Evolutionary conservation across 2,113 vertebrate species (phyloP).

Genomic region (Castor canadensis): DNA sequence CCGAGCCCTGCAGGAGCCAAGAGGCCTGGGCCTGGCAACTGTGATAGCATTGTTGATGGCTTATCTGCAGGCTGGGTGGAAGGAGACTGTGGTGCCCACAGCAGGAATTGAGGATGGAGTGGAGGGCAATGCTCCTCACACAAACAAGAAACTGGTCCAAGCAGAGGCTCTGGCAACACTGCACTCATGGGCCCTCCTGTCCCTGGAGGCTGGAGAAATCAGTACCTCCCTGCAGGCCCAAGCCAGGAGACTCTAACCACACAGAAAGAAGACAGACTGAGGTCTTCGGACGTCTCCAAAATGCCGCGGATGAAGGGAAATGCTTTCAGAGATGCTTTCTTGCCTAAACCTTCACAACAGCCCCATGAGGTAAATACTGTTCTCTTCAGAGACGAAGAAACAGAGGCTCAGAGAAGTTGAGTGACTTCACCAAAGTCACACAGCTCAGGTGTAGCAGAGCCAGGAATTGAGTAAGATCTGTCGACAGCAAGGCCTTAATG

Average conservation of each 20-base stretch:
- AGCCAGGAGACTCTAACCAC: rapidly evolving
- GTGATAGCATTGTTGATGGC: conserved; percentile 57
- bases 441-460: background rate
- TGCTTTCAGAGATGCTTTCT: background rate
- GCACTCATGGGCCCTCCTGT: background rate
- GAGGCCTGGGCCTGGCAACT: conserved; percentile 33
- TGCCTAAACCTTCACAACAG: background rate
- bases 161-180: background rate
- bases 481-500: background rate
- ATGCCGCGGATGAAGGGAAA: background rate
- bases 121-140: background rate
- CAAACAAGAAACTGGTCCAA: conserved; percentile 27
- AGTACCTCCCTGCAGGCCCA: background rate
- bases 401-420: background rate
- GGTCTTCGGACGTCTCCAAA: background rate
- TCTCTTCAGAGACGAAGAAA: background rate
- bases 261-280: background rate
- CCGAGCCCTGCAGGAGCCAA: conserved; percentile 15
- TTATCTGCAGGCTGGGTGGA: conserved; percentile 48
- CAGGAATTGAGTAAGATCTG: background rate
- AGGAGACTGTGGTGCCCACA: background rate
- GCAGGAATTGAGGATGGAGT: background rate
- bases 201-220: background rate
- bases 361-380: background rate
- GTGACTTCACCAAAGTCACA: background rate